Evolutionary conservation across 2,797 vertebrate genomes (phyloP).

Genomic region (Delichon dasypus): DNA sequence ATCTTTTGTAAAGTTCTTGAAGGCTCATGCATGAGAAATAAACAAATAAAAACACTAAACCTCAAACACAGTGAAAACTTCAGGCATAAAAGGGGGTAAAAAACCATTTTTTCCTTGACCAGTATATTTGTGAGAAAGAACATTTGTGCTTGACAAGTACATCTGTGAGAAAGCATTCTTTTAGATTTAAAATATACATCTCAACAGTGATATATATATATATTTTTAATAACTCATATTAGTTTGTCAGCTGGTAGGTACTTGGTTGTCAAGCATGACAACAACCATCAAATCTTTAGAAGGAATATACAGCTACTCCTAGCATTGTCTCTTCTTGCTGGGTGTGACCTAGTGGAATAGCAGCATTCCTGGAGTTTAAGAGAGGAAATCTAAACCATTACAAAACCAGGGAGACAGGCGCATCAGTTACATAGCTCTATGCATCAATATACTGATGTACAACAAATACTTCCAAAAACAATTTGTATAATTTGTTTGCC

Average conservation of each 20-base stretch:
- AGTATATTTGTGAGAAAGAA: background rate
- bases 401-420: background rate
- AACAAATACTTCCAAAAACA: background rate
- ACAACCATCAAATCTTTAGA: background rate
- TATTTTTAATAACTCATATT: background rate
- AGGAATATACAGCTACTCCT: background rate
- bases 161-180: background rate
- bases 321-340: background rate
- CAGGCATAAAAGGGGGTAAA: background rate
- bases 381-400: background rate
- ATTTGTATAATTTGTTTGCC: rapidly evolving
- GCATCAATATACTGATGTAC: background rate
- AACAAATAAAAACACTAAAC: background rate
- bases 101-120: background rate
- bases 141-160: background rate
- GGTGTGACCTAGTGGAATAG: background rate
- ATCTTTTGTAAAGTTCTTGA: background rate
- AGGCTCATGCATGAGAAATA: background rate
- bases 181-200: background rate
- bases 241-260: background rate
- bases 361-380: background rate
- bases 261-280: background rate
- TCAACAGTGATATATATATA: background rate
- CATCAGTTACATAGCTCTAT: background rate
- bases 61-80: background rate